These are phyloP conservation scores for Willowsia nigromaculata DNA, from an alignment of 2,888 invertebrate species.

Conservation along the genomic window DNA sequence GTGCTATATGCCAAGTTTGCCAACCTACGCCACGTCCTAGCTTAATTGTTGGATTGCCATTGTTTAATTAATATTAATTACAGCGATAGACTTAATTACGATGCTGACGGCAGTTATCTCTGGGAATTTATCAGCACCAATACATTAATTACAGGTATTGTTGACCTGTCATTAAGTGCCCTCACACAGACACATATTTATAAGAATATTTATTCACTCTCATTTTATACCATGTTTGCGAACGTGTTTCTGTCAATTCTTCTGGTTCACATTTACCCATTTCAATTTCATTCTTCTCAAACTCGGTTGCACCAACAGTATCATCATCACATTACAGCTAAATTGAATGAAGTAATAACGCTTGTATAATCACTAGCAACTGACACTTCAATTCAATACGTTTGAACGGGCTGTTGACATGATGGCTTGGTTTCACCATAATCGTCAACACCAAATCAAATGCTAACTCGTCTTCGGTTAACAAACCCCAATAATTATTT, in stretches of 20 bases:
- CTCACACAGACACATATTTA: slow-evolving; percentile 23
- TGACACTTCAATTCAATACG: not conserved
- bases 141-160: slow-evolving; percentile 70
- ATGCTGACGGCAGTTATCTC: slow-evolving; percentile 47
- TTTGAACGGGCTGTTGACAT: slow-evolving; percentile 40
- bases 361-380: slow-evolving; percentile 38
- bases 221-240: slow-evolving; percentile 31
- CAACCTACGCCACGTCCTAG: not conserved
- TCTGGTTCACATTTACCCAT: not conserved
- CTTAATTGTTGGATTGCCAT: slow-evolving; percentile 60
- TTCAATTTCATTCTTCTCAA: not conserved
- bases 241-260: slow-evolving; percentile 49
- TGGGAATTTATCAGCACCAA: slow-evolving; percentile 71
- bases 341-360: slow-evolving; percentile 53
- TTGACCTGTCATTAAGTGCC: slow-evolving; percentile 70
- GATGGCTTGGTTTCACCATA: slow-evolving; percentile 41
- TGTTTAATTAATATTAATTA: slow-evolving; percentile 72
- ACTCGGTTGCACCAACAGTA: slow-evolving; percentile 14
- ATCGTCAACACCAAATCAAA: not conserved
- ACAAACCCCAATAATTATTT: slow-evolving; percentile 5
- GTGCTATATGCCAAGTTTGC: not conserved
- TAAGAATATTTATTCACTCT: not conserved
- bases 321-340: not conserved
- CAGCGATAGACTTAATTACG: slow-evolving; percentile 51
- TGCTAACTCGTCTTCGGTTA: not conserved